These are phyloP conservation scores for Platynereis dumerilii DNA, from an alignment of 2,888 invertebrate species.

Conservation along the genomic window DNA sequence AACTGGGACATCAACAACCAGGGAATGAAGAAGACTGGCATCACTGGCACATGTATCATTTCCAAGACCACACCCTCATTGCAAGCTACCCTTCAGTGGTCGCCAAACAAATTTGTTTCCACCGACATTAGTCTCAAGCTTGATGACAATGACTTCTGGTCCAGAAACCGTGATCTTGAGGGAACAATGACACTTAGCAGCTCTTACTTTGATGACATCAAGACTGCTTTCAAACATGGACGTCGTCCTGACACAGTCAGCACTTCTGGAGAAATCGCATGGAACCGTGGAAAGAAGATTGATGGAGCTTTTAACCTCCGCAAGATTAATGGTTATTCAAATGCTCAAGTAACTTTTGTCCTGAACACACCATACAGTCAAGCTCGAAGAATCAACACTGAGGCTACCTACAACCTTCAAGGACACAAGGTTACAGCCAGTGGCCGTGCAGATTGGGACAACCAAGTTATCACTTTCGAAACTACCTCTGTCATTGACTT, in stretches of 20 bases:
- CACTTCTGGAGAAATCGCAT: conserved; percentile 36
- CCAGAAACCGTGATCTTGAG: neutral
- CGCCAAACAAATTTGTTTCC: conserved; percentile 7
- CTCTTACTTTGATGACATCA: conserved; percentile 24
- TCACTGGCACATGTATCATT: no score
- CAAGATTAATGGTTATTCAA: conserved; percentile 18
- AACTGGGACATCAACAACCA: no score
- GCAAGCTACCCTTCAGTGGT: conserved; percentile 22
- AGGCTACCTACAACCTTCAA: conserved; percentile 25
- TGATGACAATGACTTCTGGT: conserved; percentile 1
- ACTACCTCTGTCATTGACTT: conserved; percentile 1
- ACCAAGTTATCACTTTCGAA: conserved; percentile 7
- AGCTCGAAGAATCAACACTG: conserved; percentile 10
- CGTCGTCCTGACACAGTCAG: conserved; percentile 9
- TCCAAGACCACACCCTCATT: conserved; percentile 9
- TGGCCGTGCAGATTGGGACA: conserved; percentile 10
- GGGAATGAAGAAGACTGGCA: no score
- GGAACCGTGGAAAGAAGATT: conserved; percentile 40
- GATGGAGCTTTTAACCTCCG: conserved; percentile 28
- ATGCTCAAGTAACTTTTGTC: conserved; percentile 20
- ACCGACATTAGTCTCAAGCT: neutral
- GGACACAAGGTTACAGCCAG: conserved; percentile 19
- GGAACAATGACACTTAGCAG: conserved; percentile 13
- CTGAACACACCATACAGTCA: conserved; percentile 34
- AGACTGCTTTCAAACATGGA: conserved; percentile 29